These are phyloP conservation scores for Cacoxenus indagator DNA, from an alignment of 2,888 invertebrate species.

Conservation along the genomic window DNA sequence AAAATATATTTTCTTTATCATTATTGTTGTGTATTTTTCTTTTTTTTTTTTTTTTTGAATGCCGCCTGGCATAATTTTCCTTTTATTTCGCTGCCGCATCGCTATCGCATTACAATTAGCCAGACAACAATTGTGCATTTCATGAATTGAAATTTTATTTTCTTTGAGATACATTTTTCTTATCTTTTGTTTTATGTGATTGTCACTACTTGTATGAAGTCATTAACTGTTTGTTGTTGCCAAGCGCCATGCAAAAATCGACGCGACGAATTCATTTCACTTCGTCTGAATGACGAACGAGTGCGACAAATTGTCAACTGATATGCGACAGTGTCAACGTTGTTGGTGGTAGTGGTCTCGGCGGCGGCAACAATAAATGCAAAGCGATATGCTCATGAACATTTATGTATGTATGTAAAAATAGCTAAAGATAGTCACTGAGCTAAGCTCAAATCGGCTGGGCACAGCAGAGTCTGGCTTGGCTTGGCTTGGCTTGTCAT, in stretches of 20 bases:
- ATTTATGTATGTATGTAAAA: constrained; percentile 52
- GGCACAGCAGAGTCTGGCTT: no score
- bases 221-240: constrained; percentile 26
- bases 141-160: constrained; percentile 51
- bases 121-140: constrained; percentile 62
- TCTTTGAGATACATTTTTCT: constrained; percentile 19
- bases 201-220: constrained; percentile 22
- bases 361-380: constrained; percentile 11
- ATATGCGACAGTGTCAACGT: constrained; percentile 40
- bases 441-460: constrained; percentile 1
- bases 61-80: background rate
- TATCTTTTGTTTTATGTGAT: constrained; percentile 15
- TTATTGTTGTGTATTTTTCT: constrained; percentile 23
- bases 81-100: constrained; percentile 17
- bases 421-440: background rate
- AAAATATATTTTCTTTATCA: background rate
- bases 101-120: constrained; percentile 39
- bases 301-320: constrained; percentile 61
- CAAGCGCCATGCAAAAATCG: constrained; percentile 3
- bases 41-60: constrained; percentile 33
- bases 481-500: background rate
- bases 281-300: constrained; percentile 24
- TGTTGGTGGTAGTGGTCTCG: background rate
- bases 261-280: background rate
- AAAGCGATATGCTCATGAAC: constrained; percentile 39